phyloP scores from a whole-genome alignment of 2,888 invertebrate genomes.

The Aethes cnicana region DNA sequence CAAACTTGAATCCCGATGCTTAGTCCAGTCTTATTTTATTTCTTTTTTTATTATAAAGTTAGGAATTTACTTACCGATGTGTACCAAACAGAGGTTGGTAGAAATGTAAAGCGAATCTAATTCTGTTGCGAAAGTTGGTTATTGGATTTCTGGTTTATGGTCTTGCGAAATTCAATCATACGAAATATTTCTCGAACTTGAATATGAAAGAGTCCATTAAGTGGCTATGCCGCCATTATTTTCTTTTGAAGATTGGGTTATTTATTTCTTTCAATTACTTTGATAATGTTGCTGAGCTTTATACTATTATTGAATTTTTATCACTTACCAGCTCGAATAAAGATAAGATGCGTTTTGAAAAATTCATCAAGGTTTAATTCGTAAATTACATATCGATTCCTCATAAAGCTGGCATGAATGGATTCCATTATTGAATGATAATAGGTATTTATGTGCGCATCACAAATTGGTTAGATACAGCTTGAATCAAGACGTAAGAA shows the following conservation, averaged over 20 bases:
- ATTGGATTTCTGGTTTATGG: conserved; percentile 64
- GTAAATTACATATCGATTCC: too few species aligned
- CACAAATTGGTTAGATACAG: too few species aligned
- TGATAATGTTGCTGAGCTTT: too few species aligned
- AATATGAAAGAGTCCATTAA: conserved; percentile 2
- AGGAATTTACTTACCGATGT: conserved; percentile 45
- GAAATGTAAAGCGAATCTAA: conserved; percentile 61
- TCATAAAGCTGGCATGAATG: too few species aligned
- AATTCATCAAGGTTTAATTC: too few species aligned
- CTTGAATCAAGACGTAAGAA: too few species aligned
- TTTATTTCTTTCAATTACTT: too few species aligned
- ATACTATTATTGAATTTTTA: too few species aligned
- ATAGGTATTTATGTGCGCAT: too few species aligned
- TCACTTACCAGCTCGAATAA: too few species aligned
- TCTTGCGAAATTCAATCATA: conserved; percentile 55
- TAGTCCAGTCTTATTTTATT: conserved; percentile 8
- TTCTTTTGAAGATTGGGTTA: conserved; percentile 9
- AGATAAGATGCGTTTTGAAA: too few species aligned
- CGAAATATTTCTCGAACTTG: conserved; percentile 8
- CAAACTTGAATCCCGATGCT: conserved; percentile 1
- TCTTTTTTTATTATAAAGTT: conserved; percentile 32
- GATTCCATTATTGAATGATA: too few species aligned
- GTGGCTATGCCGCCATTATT: background rate
- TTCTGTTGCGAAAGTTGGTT: conserved; percentile 66
- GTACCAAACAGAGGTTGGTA: conserved; percentile 51